Evolutionary conservation across 1,140 invertebrate genomes (phyloP), one percentile per base, ranked within the genome.

Genomic region (Philopotamus ludificatus): DNA sequence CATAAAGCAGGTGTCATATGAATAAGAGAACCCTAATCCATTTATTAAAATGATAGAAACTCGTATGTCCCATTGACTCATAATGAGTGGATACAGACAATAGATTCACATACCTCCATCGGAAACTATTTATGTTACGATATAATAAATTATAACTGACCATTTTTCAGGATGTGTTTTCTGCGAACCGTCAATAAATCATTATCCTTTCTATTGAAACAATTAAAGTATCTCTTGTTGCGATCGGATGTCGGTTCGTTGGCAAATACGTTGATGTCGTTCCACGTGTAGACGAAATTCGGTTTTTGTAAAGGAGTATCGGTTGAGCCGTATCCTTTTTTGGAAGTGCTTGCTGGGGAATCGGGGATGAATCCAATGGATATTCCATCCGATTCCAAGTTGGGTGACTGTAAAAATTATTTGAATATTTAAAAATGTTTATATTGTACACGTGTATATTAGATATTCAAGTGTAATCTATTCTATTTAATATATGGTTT

Each of bases 141-240:
- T 39, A 8, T 39, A 39, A 8, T n/a, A n/a, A n/a, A 39, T 8
- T 18, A 34, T 15, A 44, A 72, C 75, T 79, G 74, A 87, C 86
- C 85, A 76, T 85, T 87, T 73, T 86, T 85, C 1, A 90, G 74
- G 26, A 89, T 81, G 73, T 89, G 87, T 70, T 88, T 88, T 45
- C 82, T 77, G 61, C 81, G 77, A 34, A 78, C 78, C 26, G 80
- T 80, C 25, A 72, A 78, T 76, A 78, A 66, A 70, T 73, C 65
- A 72, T 77, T 54, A 68, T 72, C 73, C 55, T 73, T 73, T 1
- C 73, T 72, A 65, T 77, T 75, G 63, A 80, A 80, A 23, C 79
- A 78, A 34, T 76, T 75, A 73, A 76, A 75, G 67, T 75, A 72
- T 9, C 73, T 65, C 57, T 70, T 73, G 18, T 73, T 74, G 28